Evolutionary conservation across 2,113 vertebrate species (phyloP).

Genomic region (Oncorhynchus keta): DNA sequence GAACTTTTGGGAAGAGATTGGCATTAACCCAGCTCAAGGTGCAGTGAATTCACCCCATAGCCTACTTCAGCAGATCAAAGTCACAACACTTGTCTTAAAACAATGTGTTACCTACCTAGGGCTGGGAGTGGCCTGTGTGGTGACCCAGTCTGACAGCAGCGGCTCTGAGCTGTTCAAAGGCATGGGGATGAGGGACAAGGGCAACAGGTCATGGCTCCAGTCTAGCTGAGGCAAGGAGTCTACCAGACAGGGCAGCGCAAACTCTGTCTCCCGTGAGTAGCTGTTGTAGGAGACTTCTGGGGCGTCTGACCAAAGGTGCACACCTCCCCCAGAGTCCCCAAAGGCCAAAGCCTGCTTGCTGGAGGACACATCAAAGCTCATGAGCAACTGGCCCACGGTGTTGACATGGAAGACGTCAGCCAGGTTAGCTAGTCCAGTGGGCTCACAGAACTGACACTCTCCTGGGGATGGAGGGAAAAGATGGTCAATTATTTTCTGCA

Average conservation of each 20-base stretch:
- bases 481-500: neutral
- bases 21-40: neutral
- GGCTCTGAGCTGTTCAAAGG: conserved; percentile 84
- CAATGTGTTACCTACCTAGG: conserved; percentile 76
- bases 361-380: conserved; percentile 94
- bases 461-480: conserved; percentile 63
- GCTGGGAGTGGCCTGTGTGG: conserved; percentile 79
- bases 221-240: conserved; percentile 91
- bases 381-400: conserved; percentile 92
- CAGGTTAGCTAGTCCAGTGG: conserved; percentile 90
- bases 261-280: conserved; percentile 94
- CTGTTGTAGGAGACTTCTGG: conserved; percentile 89
- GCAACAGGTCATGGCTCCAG: conserved; percentile 95
- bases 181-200: conserved; percentile 90
- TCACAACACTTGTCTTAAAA: neutral
- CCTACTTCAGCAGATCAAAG: neutral
- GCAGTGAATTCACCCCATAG: neutral
- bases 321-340: conserved; percentile 92
- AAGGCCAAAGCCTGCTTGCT: conserved; percentile 96
- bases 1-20: too few relatives aligned
- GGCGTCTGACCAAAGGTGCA: conserved; percentile 93
- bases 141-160: conserved; percentile 89
- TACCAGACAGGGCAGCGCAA: conserved; percentile 90
- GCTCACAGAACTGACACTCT: conserved; percentile 98
- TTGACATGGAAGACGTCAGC: conserved; percentile 95